Evolutionary conservation across 2,888 invertebrate genomes (phyloP).

Genomic region (Gibbula magus): DNA sequence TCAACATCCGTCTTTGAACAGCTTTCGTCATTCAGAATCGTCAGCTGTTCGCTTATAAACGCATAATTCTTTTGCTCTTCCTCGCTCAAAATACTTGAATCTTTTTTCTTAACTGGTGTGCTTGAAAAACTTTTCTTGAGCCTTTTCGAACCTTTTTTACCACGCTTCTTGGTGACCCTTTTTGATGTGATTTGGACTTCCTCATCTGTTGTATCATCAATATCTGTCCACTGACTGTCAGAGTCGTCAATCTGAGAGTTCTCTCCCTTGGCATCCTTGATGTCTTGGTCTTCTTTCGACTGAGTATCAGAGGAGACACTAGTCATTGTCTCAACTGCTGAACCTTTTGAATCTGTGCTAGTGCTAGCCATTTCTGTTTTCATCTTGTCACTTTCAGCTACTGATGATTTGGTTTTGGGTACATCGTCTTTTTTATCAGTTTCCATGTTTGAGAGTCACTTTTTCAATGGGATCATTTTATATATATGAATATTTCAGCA

Average conservation of each 20-base stretch:
- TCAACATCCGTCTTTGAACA: constrained; percentile 36
- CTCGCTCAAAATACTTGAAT: neutral
- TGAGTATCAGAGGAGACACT: neutral
- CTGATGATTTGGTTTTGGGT: no score
- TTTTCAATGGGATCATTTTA: no score
- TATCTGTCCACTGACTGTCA: neutral
- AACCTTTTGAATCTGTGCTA: no score
- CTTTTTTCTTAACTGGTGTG: neutral
- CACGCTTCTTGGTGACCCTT: no score
- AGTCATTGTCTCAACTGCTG: no score
- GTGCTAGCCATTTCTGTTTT: no score
- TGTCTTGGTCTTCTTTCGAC: neutral
- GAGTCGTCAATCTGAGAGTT: neutral
- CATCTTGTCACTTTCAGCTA: no score
- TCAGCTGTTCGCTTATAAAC: constrained; percentile 47
- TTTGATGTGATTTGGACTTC: neutral
- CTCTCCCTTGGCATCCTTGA: neutral
- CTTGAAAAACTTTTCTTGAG: neutral
- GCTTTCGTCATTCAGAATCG: constrained; percentile 44
- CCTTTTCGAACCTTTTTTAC: no score
- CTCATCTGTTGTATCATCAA: neutral
- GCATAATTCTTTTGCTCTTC: constrained; percentile 24
- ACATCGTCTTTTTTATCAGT: no score
- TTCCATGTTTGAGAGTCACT: no score
- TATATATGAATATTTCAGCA: no score